These are phyloP conservation scores for Tenrec ecaudatus DNA, from an alignment of 2,113 vertebrate species.

Conservation along the genomic window DNA sequence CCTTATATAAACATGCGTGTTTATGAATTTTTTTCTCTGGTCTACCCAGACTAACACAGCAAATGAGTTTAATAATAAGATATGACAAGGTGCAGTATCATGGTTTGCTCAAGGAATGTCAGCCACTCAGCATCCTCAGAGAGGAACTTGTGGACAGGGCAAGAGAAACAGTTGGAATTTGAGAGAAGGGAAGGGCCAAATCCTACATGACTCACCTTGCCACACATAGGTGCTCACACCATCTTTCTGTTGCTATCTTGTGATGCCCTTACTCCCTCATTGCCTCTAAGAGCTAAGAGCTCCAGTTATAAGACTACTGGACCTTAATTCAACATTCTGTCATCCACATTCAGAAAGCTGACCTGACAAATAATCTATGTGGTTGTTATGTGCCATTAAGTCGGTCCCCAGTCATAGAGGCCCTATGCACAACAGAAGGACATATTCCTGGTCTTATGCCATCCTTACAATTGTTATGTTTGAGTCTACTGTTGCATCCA, in stretches of 20 bases:
- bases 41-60: too few species aligned
- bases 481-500: too few species aligned
- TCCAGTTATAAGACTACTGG: too few species aligned
- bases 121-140: fast-evolving
- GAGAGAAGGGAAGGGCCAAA: neutral
- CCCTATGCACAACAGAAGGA: too few species aligned
- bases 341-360: neutral
- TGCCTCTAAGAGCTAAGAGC: neutral
- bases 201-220: fast-evolving
- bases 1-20: too few species aligned
- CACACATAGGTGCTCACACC: fast-evolving
- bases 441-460: too few species aligned
- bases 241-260: neutral
- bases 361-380: neutral
- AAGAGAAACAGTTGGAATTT: fast-evolving
- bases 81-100: fast-evolving
- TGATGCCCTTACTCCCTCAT: too few species aligned
- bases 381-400: too few species aligned
- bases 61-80: neutral
- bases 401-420: too few species aligned
- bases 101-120: neutral
- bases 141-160: fast-evolving
- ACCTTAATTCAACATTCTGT: neutral
- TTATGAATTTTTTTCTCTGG: too few species aligned
- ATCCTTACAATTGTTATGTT: too few species aligned